phyloP scores from a whole-genome alignment of 2,888 invertebrate genomes.

The Aricia artaxerxes region DNA sequence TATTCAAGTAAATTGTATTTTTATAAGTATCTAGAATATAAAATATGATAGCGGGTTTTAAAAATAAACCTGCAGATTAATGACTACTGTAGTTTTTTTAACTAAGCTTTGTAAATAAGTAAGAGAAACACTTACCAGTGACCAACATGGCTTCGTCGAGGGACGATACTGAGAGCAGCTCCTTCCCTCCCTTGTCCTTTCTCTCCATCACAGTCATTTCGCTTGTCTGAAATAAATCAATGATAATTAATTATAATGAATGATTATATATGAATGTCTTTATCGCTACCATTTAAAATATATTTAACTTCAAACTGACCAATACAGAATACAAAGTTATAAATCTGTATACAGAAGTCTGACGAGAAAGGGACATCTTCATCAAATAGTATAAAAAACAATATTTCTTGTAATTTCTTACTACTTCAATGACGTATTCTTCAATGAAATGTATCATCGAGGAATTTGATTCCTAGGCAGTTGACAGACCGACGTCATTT shows the following conservation, averaged over 20 bases:
- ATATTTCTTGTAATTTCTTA: background rate
- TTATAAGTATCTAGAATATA: too few relatives aligned
- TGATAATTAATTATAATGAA: background rate
- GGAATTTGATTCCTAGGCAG: too few relatives aligned
- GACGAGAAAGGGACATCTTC: background rate
- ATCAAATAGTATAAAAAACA: background rate
- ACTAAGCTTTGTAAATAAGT: too few relatives aligned
- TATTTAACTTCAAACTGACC: background rate
- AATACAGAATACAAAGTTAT: background rate
- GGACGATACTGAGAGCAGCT: conserved; percentile 50
- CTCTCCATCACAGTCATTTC: conserved; percentile 50
- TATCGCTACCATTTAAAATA: background rate
- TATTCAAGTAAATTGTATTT: too few relatives aligned
- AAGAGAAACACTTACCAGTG: conserved; percentile 53
- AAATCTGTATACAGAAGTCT: background rate
- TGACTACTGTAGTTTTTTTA: too few relatives aligned
- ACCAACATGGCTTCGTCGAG: conserved; percentile 69
- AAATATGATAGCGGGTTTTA: too few relatives aligned
- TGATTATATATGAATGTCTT: too few relatives aligned
- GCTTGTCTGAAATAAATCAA: conserved; percentile 36
- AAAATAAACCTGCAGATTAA: too few relatives aligned
- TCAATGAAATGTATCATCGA: background rate
- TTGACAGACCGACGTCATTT: too few relatives aligned
- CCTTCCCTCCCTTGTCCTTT: conserved; percentile 47
- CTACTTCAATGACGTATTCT: background rate